These are phyloP conservation scores for Condylura cristata DNA, from an alignment of 2,113 vertebrate genomes.

Conservation along the genomic window DNA sequence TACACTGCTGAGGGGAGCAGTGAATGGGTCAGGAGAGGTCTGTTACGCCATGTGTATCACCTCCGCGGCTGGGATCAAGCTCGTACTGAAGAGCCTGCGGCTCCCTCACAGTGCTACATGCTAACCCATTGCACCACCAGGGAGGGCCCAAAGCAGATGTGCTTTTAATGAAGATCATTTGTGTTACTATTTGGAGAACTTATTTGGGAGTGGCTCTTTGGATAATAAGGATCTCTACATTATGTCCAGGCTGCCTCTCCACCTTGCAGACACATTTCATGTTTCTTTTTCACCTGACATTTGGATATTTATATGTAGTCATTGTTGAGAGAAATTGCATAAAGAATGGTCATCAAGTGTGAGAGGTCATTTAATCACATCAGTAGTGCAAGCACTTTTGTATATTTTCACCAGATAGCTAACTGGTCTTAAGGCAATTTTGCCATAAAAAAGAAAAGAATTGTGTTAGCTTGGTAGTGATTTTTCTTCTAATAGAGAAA, in stretches of 20 bases:
- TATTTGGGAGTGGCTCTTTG: not conserved
- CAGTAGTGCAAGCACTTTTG: not conserved
- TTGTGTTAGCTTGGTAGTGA: not conserved
- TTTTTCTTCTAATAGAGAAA: conserved; percentile 12
- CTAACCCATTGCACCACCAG: too few species aligned
- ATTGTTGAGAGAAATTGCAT: not conserved
- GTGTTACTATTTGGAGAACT: not conserved
- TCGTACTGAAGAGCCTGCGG: too few species aligned
- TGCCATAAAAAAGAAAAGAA: not conserved
- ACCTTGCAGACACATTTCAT: not conserved
- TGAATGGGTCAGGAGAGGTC: too few species aligned
- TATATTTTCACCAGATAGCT: not conserved
- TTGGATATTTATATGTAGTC: not conserved
- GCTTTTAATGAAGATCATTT: not conserved
- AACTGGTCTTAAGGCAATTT: not conserved
- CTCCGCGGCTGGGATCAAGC: too few species aligned
- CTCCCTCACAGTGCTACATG: too few species aligned
- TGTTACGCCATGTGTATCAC: too few species aligned
- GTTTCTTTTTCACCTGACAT: not conserved
- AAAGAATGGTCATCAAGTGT: not conserved
- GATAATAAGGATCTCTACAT: not conserved
- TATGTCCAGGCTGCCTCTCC: too few species aligned
- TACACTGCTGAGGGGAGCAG: too few species aligned
- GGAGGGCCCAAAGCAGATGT: too few species aligned
- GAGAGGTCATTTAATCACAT: not conserved